These are phyloP conservation scores for Muscicapa striata DNA, from an alignment of 2,797 vertebrate species.

Conservation along the genomic window DNA sequence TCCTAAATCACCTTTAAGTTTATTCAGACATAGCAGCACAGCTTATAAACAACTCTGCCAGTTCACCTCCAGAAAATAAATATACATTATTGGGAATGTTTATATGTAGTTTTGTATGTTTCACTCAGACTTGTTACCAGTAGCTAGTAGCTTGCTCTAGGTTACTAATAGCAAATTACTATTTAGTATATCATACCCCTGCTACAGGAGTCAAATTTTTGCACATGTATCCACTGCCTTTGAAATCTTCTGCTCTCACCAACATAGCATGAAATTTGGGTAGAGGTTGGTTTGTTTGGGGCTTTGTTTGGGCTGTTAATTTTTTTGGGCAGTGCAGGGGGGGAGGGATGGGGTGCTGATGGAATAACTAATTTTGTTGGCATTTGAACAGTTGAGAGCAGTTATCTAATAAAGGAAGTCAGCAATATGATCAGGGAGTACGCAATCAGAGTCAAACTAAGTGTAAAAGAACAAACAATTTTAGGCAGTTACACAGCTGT, in stretches of 20 bases:
- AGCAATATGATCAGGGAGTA: not conserved
- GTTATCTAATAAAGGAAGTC: not conserved
- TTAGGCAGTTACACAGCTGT: not conserved
- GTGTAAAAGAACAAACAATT: not conserved
- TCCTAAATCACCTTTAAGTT: not conserved
- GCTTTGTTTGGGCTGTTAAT: not conserved
- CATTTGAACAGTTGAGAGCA: not conserved
- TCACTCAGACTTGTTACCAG: not conserved
- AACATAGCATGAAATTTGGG: not conserved
- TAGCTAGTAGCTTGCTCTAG: not conserved
- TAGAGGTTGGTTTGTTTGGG: not conserved
- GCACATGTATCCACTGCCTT: not conserved
- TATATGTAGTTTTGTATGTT: not conserved
- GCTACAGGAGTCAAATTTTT: not conserved
- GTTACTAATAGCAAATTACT: not conserved
- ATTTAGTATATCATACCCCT: not conserved
- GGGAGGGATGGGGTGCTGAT: fast-evolving
- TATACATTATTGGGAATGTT: not conserved
- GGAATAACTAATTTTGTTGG: not conserved
- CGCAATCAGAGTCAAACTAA: not conserved
- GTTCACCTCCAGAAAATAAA: not conserved
- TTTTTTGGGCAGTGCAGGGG: not conserved
- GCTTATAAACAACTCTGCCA: not conserved
- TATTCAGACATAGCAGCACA: not conserved
- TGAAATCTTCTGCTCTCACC: not conserved